phyloP scores from a whole-genome alignment of 2,113 vertebrate species.

The Spermophilus dauricus region DNA sequence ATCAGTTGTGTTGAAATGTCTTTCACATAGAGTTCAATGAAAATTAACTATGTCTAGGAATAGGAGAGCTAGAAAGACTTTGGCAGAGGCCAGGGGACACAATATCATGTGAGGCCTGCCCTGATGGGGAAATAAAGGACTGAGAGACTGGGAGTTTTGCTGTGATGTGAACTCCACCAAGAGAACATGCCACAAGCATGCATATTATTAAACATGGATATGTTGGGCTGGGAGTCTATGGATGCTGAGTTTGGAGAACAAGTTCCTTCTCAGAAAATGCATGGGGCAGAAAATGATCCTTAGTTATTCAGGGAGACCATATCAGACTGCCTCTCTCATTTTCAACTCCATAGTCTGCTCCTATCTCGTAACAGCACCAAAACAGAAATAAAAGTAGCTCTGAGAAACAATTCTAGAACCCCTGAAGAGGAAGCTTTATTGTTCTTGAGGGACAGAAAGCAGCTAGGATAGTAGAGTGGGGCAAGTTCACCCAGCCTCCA shows the following conservation, averaged over 20 bases:
- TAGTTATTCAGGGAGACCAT: background rate
- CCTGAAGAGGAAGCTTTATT: background rate
- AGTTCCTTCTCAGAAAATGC: background rate
- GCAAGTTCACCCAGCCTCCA: background rate
- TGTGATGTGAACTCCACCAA: background rate
- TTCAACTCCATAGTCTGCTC: background rate
- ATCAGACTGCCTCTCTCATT: background rate
- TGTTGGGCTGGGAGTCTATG: background rate
- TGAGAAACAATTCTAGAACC: constrained; percentile 17
- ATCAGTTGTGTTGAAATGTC: background rate
- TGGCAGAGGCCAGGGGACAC: background rate
- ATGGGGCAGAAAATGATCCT: background rate
- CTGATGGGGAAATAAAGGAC: background rate
- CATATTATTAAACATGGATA: background rate
- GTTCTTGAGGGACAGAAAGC: background rate
- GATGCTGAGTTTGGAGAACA: background rate
- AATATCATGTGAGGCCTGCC: constrained; percentile 3
- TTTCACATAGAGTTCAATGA: constrained; percentile 20
- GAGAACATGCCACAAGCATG: background rate
- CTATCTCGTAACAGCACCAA: background rate
- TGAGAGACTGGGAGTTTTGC: background rate
- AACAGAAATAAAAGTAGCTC: background rate
- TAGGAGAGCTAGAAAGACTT: background rate
- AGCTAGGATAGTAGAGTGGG: background rate
- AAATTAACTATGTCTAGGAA: background rate